These are phyloP conservation scores for Agonopterix subpropinquella DNA, from an alignment of 2,888 invertebrate genomes.

Conservation along the genomic window DNA sequence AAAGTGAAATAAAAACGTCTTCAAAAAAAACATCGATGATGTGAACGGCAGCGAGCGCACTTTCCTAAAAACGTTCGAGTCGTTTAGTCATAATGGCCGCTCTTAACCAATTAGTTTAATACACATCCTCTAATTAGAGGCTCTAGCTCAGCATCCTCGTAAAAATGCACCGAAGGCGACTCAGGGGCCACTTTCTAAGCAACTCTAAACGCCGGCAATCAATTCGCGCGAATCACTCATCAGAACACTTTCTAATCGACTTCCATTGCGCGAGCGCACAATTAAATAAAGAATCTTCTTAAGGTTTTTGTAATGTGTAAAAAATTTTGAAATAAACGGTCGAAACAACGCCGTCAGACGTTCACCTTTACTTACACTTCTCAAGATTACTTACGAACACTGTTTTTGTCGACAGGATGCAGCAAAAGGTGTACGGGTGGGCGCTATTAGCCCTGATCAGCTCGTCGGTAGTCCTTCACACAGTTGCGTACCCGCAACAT, in stretches of 20 bases:
- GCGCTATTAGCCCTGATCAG: constrained; percentile 81
- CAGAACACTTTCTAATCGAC: constrained; percentile 71
- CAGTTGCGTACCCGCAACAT: constrained; percentile 78
- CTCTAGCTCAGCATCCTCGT: constrained; percentile 35
- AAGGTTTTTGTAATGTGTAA: constrained; percentile 17
- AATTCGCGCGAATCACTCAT: constrained; percentile 67
- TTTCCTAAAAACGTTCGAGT: not conserved
- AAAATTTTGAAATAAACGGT: no score
- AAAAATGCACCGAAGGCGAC: constrained; percentile 48
- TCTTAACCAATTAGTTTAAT: constrained; percentile 18
- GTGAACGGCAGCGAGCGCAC: not conserved
- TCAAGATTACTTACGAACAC: not conserved
- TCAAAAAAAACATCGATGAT: not conserved
- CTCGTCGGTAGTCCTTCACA: constrained; percentile 79
- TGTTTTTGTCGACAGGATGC: constrained; percentile 65
- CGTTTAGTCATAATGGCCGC: constrained; percentile 10
- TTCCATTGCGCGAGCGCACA: constrained; percentile 40
- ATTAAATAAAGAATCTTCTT: constrained; percentile 34
- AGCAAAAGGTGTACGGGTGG: constrained; percentile 80
- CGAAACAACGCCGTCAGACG: not conserved
- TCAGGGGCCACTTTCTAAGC: constrained; percentile 64
- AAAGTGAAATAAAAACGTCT: not conserved
- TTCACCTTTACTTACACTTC: not conserved
- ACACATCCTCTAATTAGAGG: constrained; percentile 53
- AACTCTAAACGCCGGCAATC: constrained; percentile 60